A percentile compares a stretch with the other conserved stretches of the same genome.
These are phyloP conservation scores for Andrena flavipes DNA, from an alignment of 2,888 invertebrate genomes.

Conservation along the genomic window DNA sequence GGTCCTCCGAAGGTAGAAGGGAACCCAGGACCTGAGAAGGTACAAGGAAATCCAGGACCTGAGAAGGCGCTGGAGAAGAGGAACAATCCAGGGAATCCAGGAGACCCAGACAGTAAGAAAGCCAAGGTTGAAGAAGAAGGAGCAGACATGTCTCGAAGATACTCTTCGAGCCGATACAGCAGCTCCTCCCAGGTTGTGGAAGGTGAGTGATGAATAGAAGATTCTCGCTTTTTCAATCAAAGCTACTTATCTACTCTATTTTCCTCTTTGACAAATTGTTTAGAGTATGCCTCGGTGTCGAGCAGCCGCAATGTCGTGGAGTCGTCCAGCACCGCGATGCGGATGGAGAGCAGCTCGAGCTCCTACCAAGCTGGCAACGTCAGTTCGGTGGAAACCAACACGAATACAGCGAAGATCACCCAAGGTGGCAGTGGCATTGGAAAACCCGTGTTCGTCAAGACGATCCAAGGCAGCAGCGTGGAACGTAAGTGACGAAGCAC, in stretches of 20 bases:
- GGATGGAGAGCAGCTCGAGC: conserved; percentile 73
- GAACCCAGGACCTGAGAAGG: conserved; percentile 50
- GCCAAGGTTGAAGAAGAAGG: conserved; percentile 76
- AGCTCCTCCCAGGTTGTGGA: conserved; percentile 88
- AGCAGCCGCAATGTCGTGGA: conserved; percentile 81
- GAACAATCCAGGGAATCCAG: conserved; percentile 57
- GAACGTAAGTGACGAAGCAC: conserved; percentile 89
- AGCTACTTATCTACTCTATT: neutral
- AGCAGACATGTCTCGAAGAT: conserved; percentile 82
- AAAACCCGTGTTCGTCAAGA: conserved; percentile 90
- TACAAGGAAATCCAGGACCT: conserved; percentile 45
- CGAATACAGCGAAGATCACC: conserved; percentile 71
- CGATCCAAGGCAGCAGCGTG: conserved; percentile 91
- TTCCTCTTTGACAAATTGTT: neutral
- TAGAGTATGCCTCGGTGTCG: conserved; percentile 83
- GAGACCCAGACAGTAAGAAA: conserved; percentile 71
- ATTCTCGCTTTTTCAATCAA: too few relatives aligned
- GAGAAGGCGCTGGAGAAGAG: conserved; percentile 71
- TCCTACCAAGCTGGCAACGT: conserved; percentile 65
- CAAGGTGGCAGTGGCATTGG: conserved; percentile 85
- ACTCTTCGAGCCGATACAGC: conserved; percentile 87
- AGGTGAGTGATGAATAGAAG: conserved; percentile 83
- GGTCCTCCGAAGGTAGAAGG: conserved; percentile 43
- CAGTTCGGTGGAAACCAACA: conserved; percentile 44
- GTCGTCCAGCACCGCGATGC: conserved; percentile 75